Evolutionary conservation across 2,797 vertebrate genomes (phyloP).

Genomic region (Enteromius mattozi): DNA sequence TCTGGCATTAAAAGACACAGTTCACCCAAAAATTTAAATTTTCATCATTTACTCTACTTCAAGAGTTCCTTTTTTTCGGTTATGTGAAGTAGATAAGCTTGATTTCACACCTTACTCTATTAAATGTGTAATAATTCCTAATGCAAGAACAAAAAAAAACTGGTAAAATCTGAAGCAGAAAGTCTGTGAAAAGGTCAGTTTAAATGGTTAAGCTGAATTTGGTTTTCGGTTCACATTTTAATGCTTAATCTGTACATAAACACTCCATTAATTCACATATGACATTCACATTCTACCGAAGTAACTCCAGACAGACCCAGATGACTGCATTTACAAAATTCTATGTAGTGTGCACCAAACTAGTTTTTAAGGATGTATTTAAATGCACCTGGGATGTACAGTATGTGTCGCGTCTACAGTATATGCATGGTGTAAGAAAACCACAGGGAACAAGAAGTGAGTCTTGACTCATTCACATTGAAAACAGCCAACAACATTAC

Average conservation of each 20-base stretch:
- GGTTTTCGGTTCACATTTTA: background rate
- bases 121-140: background rate
- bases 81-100: background rate
- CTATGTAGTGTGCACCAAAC: background rate
- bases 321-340: background rate
- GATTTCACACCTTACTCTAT: background rate
- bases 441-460: background rate
- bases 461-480: background rate
- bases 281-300: background rate
- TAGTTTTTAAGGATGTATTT: background rate
- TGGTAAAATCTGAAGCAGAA: background rate
- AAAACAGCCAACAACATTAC: background rate
- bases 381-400: background rate
- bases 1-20: background rate
- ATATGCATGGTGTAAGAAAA: background rate
- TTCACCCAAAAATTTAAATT: no score
- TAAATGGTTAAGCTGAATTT: background rate
- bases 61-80: background rate
- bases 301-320: background rate
- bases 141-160: background rate
- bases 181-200: background rate
- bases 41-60: background rate
- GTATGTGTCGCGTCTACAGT: background rate
- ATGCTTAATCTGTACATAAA: background rate
- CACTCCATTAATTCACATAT: background rate